These are phyloP conservation scores for Bimastos eiseni DNA, from an alignment of 2,888 invertebrate genomes.

Conservation along the genomic window DNA sequence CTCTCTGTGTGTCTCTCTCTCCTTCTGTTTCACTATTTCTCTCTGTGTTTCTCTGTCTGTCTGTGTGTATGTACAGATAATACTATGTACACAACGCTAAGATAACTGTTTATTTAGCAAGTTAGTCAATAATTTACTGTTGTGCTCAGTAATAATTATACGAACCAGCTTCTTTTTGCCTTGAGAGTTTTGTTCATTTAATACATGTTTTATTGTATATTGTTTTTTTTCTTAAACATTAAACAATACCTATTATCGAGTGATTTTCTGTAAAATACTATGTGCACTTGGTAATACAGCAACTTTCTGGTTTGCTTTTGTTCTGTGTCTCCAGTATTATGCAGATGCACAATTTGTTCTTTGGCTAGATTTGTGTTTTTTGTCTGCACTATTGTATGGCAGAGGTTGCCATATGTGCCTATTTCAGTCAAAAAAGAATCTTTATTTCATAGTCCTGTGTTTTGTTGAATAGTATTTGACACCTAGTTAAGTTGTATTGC, in stretches of 20 bases:
- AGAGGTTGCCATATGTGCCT: neutral
- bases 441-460: neutral
- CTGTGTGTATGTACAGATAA: no score
- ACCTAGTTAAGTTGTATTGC: neutral
- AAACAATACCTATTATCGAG: neutral
- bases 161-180: neutral
- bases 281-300: no score
- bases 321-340: neutral
- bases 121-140: neutral
- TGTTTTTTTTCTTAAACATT: neutral
- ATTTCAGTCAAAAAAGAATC: neutral
- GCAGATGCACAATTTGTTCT: neutral
- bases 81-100: no score
- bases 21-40: no score
- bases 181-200: neutral
- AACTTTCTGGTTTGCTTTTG: neutral
- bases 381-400: neutral
- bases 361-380: neutral
- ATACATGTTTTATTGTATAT: no score
- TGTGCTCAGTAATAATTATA: neutral
- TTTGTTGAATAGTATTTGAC: neutral
- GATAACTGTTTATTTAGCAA: neutral
- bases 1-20: no score
- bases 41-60: no score
- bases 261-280: neutral